Base-by-base conservation (phyloP, 1,140 invertebrate genomes). In the Paraescarpia echinospica region DNA sequence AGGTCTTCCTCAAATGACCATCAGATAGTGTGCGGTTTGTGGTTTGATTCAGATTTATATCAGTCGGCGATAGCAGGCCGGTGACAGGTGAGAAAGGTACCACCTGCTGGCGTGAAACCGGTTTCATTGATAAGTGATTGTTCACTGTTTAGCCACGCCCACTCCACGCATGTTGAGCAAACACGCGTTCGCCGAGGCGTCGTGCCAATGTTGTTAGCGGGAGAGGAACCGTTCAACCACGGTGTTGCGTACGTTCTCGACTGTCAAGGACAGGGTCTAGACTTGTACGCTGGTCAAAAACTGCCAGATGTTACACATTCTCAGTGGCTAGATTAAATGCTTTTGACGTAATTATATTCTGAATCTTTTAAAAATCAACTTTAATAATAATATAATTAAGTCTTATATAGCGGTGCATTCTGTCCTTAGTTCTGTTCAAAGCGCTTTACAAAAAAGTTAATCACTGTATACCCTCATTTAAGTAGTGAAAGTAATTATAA, bases 31-130 rank as follows among this genome's bases (percentile, higher is more conserved):
- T 77, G 59, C 59, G 27, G 59, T 77, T 77, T 77, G 59, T 27
- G 59, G 59, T 77, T 77, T 77, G 18, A 77, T 77, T 77, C 59
- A 77, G 59, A 77, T 77, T 77, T 77, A 77, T 77, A 77, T 77
- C 59, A 77, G 59, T 77, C 12, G 22, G 2, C 4, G 59, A 18
- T 77, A 18, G 59, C 27, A n/a, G 59, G 59, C 59, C 8, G 59
- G 59, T 27, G 59, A 77, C 59, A 77, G 59, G 59, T 77, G 59
- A 77, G 59, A 77, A 27, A 31, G 0, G 59, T 77, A 14, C 18
- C 59, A 77, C 59, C 59, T 27, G 59, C 59, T 14, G 59, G 59
- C 59, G 59, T 22, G 59, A 77, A 31, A 77, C 18, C 59, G 9
- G 59, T 77, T 77, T 77, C 59, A 77, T 77, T 77, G 59, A 77